phyloP scores from a whole-genome alignment of 2,797 vertebrate species.

The Danio kyathit region DNA sequence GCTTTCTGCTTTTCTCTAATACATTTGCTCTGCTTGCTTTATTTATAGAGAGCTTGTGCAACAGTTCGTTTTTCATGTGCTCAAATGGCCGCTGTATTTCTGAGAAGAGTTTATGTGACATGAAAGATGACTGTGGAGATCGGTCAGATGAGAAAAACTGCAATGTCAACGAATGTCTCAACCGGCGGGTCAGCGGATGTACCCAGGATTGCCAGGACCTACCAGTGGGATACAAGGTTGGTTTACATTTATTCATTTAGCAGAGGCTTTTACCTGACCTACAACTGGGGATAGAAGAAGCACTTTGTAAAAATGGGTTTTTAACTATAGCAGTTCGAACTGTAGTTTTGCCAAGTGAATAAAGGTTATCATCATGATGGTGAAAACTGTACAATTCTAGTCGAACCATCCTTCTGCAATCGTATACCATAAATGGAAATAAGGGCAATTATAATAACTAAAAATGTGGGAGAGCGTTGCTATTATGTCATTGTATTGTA shows the following conservation, averaged over 20 bases:
- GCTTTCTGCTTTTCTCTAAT: conserved; percentile 11
- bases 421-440: too few relatives aligned
- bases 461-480: too few relatives aligned
- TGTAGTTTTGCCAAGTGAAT: too few relatives aligned
- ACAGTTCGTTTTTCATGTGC: conserved; percentile 88
- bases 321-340: too few relatives aligned
- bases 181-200: conserved; percentile 93
- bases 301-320: too few relatives aligned
- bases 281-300: too few relatives aligned
- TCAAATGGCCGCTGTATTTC: conserved; percentile 95
- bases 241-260: conserved; percentile 11
- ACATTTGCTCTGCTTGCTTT: conserved; percentile 32
- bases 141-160: conserved; percentile 95
- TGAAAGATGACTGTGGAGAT: conserved; percentile 92
- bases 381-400: too few relatives aligned
- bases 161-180: conserved; percentile 94
- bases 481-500: too few relatives aligned
- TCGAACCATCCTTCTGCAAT: too few relatives aligned
- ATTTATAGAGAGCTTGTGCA: conserved; percentile 84
- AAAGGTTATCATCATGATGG: too few relatives aligned
- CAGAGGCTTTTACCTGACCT: too few relatives aligned
- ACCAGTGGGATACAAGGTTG: conserved; percentile 94
- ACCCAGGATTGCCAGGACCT: conserved; percentile 97
- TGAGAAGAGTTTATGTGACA: conserved; percentile 86
- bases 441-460: too few relatives aligned